Conservation (phyloP, 2,888 invertebrate species). For the Notodonta dromedarius region DNA sequence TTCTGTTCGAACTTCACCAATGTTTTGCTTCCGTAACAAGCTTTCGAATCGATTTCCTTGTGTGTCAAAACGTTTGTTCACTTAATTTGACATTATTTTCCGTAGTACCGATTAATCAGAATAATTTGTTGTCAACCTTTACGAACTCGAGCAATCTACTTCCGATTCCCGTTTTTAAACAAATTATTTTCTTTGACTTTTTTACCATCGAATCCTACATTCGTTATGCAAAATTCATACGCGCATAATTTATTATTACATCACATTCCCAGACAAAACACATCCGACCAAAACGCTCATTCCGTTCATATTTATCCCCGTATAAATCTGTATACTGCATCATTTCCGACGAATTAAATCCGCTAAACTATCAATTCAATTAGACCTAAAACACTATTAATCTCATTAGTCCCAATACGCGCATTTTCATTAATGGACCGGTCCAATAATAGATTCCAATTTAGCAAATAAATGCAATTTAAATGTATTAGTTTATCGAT, state of each 20-base stretch:
- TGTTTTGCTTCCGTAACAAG: background rate
- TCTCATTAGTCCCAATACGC: conserved; percentile 28
- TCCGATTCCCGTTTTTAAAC: too few species aligned
- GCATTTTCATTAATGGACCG: conserved; percentile 15
- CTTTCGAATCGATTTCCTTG: conserved; percentile 1
- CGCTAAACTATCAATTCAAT: conserved; percentile 15
- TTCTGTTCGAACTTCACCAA: background rate
- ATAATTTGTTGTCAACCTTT: too few species aligned
- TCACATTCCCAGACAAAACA: background rate
- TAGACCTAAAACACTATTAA: conserved; percentile 24
- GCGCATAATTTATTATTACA: background rate
- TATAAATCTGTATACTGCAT: background rate
- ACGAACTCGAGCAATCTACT: too few species aligned
- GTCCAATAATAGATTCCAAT: background rate
- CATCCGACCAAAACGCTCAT: background rate
- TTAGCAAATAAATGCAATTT: background rate
- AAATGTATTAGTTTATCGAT: background rate
- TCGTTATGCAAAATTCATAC: background rate
- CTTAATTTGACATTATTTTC: background rate
- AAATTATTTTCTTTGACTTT: too few species aligned
- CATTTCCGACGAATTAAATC: conserved; percentile 4
- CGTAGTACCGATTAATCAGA: too few species aligned
- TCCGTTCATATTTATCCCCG: background rate
- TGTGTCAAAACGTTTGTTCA: background rate
- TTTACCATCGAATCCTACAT: too few species aligned